These are phyloP conservation scores for Nomada hirtipes DNA, from an alignment of 2,888 invertebrate genomes.

Conservation along the genomic window DNA sequence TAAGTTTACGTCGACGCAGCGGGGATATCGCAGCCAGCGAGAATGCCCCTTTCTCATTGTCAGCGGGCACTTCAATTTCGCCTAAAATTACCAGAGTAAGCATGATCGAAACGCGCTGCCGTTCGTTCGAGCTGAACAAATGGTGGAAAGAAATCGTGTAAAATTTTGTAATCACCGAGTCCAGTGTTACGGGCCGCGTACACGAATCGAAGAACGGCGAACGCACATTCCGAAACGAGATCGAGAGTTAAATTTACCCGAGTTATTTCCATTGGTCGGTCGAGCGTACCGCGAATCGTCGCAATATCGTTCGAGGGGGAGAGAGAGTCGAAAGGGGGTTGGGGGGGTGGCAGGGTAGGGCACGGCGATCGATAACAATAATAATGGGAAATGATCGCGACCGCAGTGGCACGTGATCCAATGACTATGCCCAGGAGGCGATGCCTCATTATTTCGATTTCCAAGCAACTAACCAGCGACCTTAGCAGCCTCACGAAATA, in stretches of 20 bases:
- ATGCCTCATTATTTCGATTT: conserved; percentile 82
- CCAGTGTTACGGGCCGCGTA: conserved; percentile 36
- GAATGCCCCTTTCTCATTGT: neutral
- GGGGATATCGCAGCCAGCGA: neutral
- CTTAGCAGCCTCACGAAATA: conserved; percentile 77
- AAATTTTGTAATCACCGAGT: conserved; percentile 61
- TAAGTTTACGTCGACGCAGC: neutral
- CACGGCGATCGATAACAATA: conserved; percentile 79
- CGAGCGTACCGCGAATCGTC: conserved; percentile 69
- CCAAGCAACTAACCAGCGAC: conserved; percentile 79
- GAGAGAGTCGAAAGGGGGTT: conserved; percentile 11
- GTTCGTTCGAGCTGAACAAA: conserved; percentile 46
- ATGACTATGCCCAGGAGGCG: conserved; percentile 81
- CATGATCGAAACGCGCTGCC: conserved; percentile 19
- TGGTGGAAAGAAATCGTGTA: conserved; percentile 51
- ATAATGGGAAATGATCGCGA: conserved; percentile 83
- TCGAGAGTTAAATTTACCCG: conserved; percentile 72
- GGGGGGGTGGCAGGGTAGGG: conserved; percentile 54
- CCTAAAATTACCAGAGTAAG: conserved; percentile 33
- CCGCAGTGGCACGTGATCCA: conserved; percentile 83
- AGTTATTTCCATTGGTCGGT: conserved; percentile 68
- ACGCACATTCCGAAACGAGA: conserved; percentile 68
- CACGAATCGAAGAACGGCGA: conserved; percentile 48
- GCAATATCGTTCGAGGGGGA: conserved; percentile 69
- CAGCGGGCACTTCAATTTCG: conserved; percentile 31